Evolutionary conservation across 2,113 vertebrate species (phyloP).

Genomic region (Dicaeum eximium): DNA sequence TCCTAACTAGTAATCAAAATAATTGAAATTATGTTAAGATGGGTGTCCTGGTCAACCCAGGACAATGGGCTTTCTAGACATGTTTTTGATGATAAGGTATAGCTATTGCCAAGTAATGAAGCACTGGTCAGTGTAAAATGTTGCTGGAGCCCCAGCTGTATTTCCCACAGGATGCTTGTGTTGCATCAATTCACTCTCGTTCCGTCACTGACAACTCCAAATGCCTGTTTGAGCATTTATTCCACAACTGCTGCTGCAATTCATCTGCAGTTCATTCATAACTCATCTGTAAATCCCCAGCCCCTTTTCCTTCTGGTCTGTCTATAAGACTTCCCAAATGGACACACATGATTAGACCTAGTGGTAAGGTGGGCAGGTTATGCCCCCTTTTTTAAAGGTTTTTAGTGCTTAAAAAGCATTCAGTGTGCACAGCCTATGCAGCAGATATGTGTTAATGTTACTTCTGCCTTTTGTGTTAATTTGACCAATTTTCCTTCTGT

Average conservation of each 20-base stretch:
- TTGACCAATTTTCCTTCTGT: not conserved
- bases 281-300: not conserved
- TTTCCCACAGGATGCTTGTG: not conserved
- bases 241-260: not conserved
- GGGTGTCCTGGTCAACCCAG: no score
- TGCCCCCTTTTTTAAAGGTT: not conserved
- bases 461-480: not conserved
- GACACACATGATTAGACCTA: not conserved
- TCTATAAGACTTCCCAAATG: not conserved
- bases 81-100: not conserved
- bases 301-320: not conserved
- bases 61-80: not conserved
- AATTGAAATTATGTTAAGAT: not conserved
- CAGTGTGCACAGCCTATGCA: not conserved
- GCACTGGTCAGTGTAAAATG: not conserved
- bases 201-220: not conserved
- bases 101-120: slow-evolving; percentile 2
- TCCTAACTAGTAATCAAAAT: not conserved
- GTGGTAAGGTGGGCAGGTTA: not conserved
- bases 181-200: not conserved
- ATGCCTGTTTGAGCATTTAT: not conserved
- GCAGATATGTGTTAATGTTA: not conserved
- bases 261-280: not conserved
- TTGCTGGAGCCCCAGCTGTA: not conserved
- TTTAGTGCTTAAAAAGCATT: not conserved